Base-by-base conservation (phyloP, 64 coral and sea anemone genomes). In the Stichodactyla mertensii region DNA sequence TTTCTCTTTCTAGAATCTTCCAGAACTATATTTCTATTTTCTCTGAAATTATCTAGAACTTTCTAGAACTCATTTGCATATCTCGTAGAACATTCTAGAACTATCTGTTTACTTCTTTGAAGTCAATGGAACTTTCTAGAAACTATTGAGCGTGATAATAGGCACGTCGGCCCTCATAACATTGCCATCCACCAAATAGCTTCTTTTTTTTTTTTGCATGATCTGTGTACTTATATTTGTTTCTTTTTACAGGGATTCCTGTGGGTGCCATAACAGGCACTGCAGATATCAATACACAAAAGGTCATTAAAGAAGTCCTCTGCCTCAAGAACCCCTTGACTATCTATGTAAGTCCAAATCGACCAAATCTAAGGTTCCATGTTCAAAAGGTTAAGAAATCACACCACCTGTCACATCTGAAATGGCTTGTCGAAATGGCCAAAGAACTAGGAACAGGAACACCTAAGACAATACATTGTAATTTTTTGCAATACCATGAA, bases 401-500 rank as follows among this genome's bases (percentile, higher is more conserved):
- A 5, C 18, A 80, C 11, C 6, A 11, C 14, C 14, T 80, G 45
- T 16, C 2, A 5, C 77, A 80, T 19, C 23, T 80, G 4, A 16
- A 80, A 4, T 80, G 77, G 77, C 36, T 80, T 52, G 23, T 54
- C 3, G 77, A 80, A 80, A 19, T 16, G 16, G 23, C 23, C 10
- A 80, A 80, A 24, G 52, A 80, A 80, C 15, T 19, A 10, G 77
- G 77, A 51, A 12, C 4, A 16, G 4, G 16, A 13, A 52, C 45
- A 16, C 77, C 77, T 16, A 88, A 88, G 59, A 92, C 82, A 15
- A 28, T 92, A 6, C n/a, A n/a, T n/a, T n/a, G n/a, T 64, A 6
- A 84, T 92, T 10, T 87, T 88, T 79, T 92, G 91, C 27, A 92
- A 88, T 64, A 92, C 86, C 0, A 87, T 87, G 45, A 92, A 88